phyloP scores from a whole-genome alignment of 2,113 vertebrate genomes.

The Antennarius striatus region DNA sequence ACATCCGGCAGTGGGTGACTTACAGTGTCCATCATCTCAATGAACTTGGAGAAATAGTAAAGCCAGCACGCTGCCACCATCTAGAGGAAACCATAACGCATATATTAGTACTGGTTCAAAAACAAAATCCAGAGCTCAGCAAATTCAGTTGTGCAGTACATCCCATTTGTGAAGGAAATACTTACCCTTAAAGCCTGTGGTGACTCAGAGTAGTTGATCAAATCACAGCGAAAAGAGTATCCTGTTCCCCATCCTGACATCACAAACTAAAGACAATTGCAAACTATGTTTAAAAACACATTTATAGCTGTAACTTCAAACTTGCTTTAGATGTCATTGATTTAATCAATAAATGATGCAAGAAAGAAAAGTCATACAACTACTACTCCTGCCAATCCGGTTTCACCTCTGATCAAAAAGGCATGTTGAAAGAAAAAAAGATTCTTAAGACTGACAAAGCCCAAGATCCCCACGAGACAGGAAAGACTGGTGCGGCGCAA shows the following conservation, averaged over 20 bases:
- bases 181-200: constrained; percentile 91
- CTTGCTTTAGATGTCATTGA: not conserved
- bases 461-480: no score
- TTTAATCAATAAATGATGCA: no score
- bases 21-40: constrained; percentile 97
- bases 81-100: constrained; percentile 67
- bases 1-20: constrained; percentile 64
- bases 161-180: not conserved
- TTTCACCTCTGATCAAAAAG: constrained; percentile 4
- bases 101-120: not conserved
- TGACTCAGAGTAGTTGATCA: constrained; percentile 90
- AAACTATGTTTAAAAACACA: not conserved
- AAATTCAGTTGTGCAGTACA: not conserved
- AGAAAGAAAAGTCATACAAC: no score
- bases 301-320: not conserved
- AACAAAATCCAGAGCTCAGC: not conserved
- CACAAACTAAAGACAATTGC: constrained; percentile 83
- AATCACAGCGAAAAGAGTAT: constrained; percentile 91
- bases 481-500: not conserved
- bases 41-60: constrained; percentile 97
- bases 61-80: constrained; percentile 94
- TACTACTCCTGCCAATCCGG: constrained; percentile 9
- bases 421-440: not conserved
- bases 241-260: constrained; percentile 98
- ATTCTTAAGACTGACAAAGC: no score